Conservation (phyloP, 2,888 invertebrate species). For the Pedicia rivosa region DNA sequence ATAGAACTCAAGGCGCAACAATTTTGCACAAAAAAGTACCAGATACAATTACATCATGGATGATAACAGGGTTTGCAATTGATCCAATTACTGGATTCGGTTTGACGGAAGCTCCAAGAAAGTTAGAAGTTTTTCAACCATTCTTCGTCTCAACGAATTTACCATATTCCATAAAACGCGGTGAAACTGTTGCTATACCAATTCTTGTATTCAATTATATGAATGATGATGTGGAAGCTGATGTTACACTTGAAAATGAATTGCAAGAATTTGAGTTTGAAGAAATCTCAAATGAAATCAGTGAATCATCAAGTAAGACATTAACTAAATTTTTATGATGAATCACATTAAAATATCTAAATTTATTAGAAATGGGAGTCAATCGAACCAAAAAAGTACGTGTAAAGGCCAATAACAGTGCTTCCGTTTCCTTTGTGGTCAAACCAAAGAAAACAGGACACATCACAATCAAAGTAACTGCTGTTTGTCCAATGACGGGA, state of each 20-base stretch:
- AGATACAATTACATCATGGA: constrained; percentile 71
- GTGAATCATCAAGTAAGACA: constrained; percentile 45
- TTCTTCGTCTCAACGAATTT: constrained; percentile 76
- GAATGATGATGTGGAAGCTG: constrained; percentile 58
- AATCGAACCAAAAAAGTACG: constrained; percentile 52
- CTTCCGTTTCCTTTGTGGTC: constrained; percentile 73
- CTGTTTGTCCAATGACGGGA: constrained; percentile 58
- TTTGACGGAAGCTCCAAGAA: constrained; percentile 45
- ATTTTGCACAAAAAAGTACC: constrained; percentile 51
- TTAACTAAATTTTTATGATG: no score
- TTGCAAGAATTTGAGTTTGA: constrained; percentile 68
- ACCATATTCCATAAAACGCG: constrained; percentile 74
- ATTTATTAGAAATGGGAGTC: constrained; percentile 49
- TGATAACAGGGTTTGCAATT: constrained; percentile 66
- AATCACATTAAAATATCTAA: no score
- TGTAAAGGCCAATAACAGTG: constrained; percentile 55
- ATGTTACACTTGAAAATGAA: constrained; percentile 69
- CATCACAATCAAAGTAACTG: constrained; percentile 56
- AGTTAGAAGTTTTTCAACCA: constrained; percentile 59
- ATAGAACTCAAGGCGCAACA: constrained; percentile 39
- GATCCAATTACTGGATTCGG: constrained; percentile 63
- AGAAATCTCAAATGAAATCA: constrained; percentile 48
- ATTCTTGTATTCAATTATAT: constrained; percentile 81
- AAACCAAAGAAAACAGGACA: constrained; percentile 54
- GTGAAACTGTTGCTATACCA: constrained; percentile 79